phyloP scores from a whole-genome alignment of 2,797 vertebrate genomes.

The Australoheros facetus region DNA sequence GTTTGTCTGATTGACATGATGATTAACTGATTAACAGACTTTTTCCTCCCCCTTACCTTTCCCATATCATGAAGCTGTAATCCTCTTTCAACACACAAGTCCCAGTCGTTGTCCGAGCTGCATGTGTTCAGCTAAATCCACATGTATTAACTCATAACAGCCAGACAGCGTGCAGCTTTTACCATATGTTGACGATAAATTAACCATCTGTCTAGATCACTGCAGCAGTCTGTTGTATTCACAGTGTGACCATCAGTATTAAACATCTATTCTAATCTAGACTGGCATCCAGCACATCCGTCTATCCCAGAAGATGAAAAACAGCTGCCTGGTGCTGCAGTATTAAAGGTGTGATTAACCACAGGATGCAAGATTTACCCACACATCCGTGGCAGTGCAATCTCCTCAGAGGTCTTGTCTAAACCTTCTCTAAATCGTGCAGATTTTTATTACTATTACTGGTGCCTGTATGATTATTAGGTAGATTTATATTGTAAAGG shows the following conservation, averaged over 20 bases:
- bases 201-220: constrained; percentile 6
- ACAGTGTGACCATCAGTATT: background rate
- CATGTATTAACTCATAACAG: background rate
- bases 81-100: background rate
- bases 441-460: too few relatives aligned
- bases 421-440: background rate
- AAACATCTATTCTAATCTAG: background rate
- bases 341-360: background rate
- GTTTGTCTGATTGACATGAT: background rate
- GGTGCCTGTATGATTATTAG: background rate
- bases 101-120: background rate
- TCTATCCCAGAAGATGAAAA: background rate
- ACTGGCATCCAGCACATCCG: background rate
- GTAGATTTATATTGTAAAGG: background rate
- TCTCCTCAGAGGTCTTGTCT: background rate
- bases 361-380: background rate
- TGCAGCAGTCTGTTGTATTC: background rate
- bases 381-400: background rate
- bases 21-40: background rate
- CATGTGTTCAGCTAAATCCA: constrained; percentile 4
- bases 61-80: background rate
- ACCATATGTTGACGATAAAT: constrained; percentile 12
- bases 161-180: background rate
- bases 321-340: background rate
- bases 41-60: background rate